Base-by-base conservation (phyloP, 2,888 invertebrate genomes). In the Diarsia dahlii region DNA sequence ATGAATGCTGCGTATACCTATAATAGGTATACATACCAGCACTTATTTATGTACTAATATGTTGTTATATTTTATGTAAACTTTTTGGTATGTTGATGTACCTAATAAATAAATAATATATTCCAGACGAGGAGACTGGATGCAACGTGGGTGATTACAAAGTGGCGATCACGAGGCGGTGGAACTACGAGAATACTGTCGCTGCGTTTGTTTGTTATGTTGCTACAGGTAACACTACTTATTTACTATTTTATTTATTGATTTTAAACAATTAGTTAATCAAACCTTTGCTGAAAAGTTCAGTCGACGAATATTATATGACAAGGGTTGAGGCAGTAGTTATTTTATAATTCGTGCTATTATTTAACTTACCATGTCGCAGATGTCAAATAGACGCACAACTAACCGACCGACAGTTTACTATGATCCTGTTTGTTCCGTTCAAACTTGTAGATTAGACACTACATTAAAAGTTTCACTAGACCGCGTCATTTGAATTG, bases 161-260 rank as follows among this genome's bases (percentile, higher is more conserved):
- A 89, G 98, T 99, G 77, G 98, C 98, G 18, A 98, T 99, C 87
- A 98, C 98, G 70, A 97, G 98, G 85, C 97, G 99, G 79, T 99
- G 98, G 98, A 99, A 98, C 94, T 98, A 98, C 90, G 99, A 99
- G 92, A 98, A 98, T 92, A 98, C 98, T 81, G 98, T 98, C 78
- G 98, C 98, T 3, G 98, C 98, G 3, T 98, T 98, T 88, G 98
- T 99, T 23, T 98, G 98, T 92, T 98, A 98, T 90, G 97, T 98
- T 76, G 98, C 98, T 69, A 97, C 98, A 88, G 97, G 98, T 98
- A 93, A 12, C 2, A 15, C 1, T 74, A 54, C 9, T 20, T 18
- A n/a, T 52, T 46, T 46, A 28, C 13, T 69, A 46, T 9, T 39
- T 10, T 1, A 39, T 13, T 46, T 3, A 6, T 45, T 71, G 20